These are phyloP conservation scores for Ailurus styani DNA, from an alignment of 2,113 vertebrate genomes.

Conservation along the genomic window DNA sequence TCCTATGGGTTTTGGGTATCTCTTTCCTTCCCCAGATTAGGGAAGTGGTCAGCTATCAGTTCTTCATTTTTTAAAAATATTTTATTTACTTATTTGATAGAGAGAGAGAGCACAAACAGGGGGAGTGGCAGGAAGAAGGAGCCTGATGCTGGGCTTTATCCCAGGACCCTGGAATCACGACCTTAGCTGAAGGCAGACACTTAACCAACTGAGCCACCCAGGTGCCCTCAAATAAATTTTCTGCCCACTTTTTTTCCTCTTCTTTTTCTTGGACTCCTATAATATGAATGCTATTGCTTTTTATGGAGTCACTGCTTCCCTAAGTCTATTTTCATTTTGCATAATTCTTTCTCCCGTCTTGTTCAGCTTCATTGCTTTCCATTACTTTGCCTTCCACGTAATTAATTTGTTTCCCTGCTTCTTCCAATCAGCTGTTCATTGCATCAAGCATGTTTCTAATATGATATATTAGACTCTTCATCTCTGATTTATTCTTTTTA, in stretches of 20 bases:
- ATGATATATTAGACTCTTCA: background rate
- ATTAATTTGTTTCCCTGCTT: background rate
- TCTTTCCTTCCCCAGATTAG: background rate
- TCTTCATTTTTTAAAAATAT: background rate
- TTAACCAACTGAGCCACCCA: too few relatives aligned
- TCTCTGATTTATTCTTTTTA: background rate
- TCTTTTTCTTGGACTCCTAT: background rate
- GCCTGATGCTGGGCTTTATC: too few relatives aligned
- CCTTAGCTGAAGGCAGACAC: too few relatives aligned
- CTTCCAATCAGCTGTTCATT: background rate
- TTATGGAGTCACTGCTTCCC: background rate
- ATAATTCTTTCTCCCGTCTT: background rate
- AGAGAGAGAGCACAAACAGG: too few relatives aligned
- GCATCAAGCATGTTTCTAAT: background rate
- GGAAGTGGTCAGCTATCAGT: background rate
- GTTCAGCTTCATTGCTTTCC: background rate
- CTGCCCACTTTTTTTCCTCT: background rate
- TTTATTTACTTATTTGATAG: too few relatives aligned
- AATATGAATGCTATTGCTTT: background rate
- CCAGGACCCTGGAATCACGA: too few relatives aligned
- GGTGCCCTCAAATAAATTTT: background rate
- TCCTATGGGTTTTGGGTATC: background rate
- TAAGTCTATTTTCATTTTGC: background rate
- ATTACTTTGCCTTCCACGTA: background rate
- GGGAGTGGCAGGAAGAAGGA: too few relatives aligned